These are phyloP conservation scores for Ophion obscuratus DNA, from an alignment of 2,888 invertebrate genomes.

Conservation along the genomic window DNA sequence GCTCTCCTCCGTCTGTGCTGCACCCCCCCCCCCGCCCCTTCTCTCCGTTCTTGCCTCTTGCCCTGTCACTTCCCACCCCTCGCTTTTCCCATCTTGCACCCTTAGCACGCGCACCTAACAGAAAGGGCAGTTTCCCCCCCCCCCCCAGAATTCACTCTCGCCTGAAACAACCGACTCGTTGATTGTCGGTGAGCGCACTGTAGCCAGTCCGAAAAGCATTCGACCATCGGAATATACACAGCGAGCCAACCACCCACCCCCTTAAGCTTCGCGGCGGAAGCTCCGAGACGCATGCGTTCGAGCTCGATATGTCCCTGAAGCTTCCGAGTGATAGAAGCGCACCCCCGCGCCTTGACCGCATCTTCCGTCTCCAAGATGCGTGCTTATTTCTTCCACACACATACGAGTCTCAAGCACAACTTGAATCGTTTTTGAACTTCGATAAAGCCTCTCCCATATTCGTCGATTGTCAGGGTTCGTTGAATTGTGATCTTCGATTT, in stretches of 20 bases:
- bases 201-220: slow-evolving; percentile 40
- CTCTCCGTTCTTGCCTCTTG: not conserved
- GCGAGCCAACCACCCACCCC: slow-evolving; percentile 5
- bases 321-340: slow-evolving; percentile 34
- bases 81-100: not conserved
- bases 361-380: not conserved
- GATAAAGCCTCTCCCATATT: not conserved
- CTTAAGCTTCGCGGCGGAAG: slow-evolving; percentile 42
- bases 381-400: not conserved
- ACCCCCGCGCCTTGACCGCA: not conserved
- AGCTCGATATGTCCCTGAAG: slow-evolving; percentile 34
- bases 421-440: slow-evolving; percentile 9
- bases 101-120: slow-evolving; percentile 10
- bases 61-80: not conserved
- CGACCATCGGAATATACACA: slow-evolving; percentile 32
- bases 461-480: not conserved
- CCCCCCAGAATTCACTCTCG: slow-evolving; percentile 21
- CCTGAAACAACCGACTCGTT: slow-evolving; percentile 14
- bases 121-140: slow-evolving; percentile 41
- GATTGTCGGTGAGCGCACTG: slow-evolving; percentile 47
- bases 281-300: slow-evolving; percentile 55
- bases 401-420: not conserved
- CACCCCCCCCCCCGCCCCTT: not conserved
- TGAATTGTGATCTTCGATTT: not conserved
- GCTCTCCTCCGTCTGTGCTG: not conserved